These are phyloP conservation scores for Harpalus rubripes DNA, from an alignment of 2,888 invertebrate species.

Conservation along the genomic window DNA sequence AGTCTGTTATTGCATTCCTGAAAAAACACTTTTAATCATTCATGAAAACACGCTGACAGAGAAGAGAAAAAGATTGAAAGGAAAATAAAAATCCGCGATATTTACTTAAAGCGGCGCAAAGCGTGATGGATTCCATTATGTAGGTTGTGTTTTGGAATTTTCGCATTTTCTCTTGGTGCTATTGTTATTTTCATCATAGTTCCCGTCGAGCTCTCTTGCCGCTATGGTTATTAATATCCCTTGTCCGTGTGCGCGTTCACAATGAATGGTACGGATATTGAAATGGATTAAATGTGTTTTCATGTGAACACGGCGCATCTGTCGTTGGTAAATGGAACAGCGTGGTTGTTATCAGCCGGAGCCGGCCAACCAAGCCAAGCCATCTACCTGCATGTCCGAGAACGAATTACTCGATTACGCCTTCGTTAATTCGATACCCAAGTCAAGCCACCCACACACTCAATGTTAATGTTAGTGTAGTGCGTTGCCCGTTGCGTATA, in stretches of 20 bases:
- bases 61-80: slow-evolving; percentile 19
- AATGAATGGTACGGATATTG: slow-evolving; percentile 65
- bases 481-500: slow-evolving; percentile 5
- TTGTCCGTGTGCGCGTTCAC: slow-evolving; percentile 60
- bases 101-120: slow-evolving; percentile 43
- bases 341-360: slow-evolving; percentile 15
- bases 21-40: slow-evolving; percentile 24
- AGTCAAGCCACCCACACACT: neutral
- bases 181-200: slow-evolving; percentile 61
- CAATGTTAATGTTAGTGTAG: neutral
- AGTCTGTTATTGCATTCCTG: neutral
- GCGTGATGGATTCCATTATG: slow-evolving; percentile 55
- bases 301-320: slow-evolving; percentile 65
- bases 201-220: slow-evolving; percentile 26
- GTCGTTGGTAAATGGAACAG: slow-evolving; percentile 56
- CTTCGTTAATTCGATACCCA: slow-evolving; percentile 31
- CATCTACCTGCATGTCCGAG: slow-evolving; percentile 44
- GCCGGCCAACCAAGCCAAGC: neutral
- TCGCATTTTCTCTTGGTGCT: slow-evolving; percentile 53
- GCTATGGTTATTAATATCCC: slow-evolving; percentile 66
- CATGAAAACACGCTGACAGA: slow-evolving; percentile 23
- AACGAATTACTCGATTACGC: slow-evolving; percentile 61
- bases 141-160: slow-evolving; percentile 49
- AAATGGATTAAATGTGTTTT: slow-evolving; percentile 67
- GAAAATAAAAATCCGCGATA: slow-evolving; percentile 27